These are phyloP conservation scores for Brachyhypopomus occidentalis DNA, from an alignment of 2,113 vertebrate species.

Conservation along the genomic window DNA sequence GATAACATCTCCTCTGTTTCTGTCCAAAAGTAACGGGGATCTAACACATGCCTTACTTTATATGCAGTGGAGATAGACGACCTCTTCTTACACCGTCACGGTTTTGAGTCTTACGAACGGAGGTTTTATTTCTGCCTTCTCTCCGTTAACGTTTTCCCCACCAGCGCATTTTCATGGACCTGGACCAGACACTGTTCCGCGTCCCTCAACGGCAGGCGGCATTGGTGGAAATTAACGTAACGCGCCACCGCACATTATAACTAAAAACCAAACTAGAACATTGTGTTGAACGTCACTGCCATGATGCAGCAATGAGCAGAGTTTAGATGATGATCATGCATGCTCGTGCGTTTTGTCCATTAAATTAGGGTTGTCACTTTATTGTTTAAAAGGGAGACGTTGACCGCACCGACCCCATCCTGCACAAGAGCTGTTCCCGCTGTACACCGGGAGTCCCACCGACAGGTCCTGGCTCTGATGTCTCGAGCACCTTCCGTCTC, in stretches of 20 bases:
- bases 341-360: neutral
- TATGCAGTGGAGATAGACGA: conserved; percentile 21
- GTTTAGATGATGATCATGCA: conserved; percentile 24
- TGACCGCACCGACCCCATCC: neutral
- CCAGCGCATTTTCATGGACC: conserved; percentile 18
- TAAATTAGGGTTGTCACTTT: conserved; percentile 3
- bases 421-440: conserved; percentile 14
- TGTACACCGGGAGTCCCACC: neutral
- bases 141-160: neutral
- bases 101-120: conserved; percentile 10
- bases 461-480: neutral
- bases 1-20: conserved; percentile 7
- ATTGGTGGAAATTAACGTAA: conserved; percentile 9
- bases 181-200: conserved; percentile 49
- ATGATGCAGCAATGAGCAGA: conserved; percentile 27
- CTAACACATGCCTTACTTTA: conserved; percentile 51
- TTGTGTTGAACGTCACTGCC: conserved; percentile 43
- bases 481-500: conserved; percentile 34
- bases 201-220: conserved; percentile 11
- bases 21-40: conserved; percentile 22
- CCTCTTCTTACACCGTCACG: neutral
- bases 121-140: conserved; percentile 1
- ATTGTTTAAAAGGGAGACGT: neutral
- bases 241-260: neutral
- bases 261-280: neutral